Percentiles rank a stretch among this genome's conserved stretches.
Evolutionary conservation across 2,888 invertebrate genomes (phyloP).

Genomic region (Bruchidius siliquastri): DNA sequence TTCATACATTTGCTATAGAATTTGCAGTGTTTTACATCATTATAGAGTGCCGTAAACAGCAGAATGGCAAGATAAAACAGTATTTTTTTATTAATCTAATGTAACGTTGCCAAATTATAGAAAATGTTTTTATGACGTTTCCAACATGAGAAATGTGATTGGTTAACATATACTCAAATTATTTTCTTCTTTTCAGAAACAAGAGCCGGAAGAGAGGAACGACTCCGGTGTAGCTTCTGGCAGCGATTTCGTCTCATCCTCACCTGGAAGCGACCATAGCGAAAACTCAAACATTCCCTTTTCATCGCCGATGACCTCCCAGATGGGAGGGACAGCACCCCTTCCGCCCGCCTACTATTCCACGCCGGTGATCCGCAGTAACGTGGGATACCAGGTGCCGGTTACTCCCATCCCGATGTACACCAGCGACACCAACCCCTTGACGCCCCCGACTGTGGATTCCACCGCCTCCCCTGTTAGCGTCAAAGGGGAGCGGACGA

Average conservation of each 20-base stretch:
- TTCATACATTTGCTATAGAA: too few species aligned
- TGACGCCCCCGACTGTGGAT: constrained; percentile 60
- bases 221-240: constrained; percentile 60
- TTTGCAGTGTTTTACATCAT: too few species aligned
- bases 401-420: constrained; percentile 5
- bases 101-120: too few species aligned
- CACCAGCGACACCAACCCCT: constrained; percentile 36
- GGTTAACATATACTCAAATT: background rate
- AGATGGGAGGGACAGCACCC: constrained; percentile 5
- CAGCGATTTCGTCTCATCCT: constrained; percentile 58
- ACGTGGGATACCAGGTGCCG: constrained; percentile 6
- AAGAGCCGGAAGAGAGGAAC: constrained; percentile 50
- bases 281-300: constrained; percentile 18
- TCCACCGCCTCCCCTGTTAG: constrained; percentile 29
- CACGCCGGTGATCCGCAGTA: constrained; percentile 11
- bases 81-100: too few species aligned
- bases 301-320: constrained; percentile 13
- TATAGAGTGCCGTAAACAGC: too few species aligned
- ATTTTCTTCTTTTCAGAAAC: constrained; percentile 50
- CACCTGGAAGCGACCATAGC: constrained; percentile 53
- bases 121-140: too few species aligned
- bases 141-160: too few species aligned
- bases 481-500: background rate
- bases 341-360: constrained; percentile 35
- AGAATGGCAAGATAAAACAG: too few species aligned